Evolutionary conservation across 1,140 invertebrate genomes (phyloP), one percentile per base, ranked within the genome.

Genomic region (Trialeurodes vaporariorum): DNA sequence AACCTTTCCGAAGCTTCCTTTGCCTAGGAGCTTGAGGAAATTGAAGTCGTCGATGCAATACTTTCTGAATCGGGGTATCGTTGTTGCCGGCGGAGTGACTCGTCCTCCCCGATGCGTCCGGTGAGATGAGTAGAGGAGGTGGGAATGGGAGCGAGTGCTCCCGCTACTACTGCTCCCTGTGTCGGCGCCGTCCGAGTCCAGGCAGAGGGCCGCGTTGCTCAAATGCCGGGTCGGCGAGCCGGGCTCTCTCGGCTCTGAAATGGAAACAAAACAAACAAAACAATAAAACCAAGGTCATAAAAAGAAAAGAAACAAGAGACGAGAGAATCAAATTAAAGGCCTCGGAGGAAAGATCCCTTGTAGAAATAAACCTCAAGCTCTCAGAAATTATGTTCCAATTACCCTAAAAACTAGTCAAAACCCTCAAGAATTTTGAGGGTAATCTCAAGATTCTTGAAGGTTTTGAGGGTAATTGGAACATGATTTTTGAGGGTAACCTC

Each of bases 1-100:
- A 78, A 94, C 92, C 84, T 98, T 98, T 75, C 95, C 95, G 76
- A 97, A 98, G 75, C 93, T 96, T 68, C 95, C 95, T 82, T 96
- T 97, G 49, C 95, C 95, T 1, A 98, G 81, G 22, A 98, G 92
- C 81, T 95, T 96, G 62, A 97, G 84, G 78, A 97, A 95, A 75
- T 91, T 87, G 80, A 97, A 98, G 77, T 97, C 93, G 72, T 92
- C 88, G 62, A 95, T 85, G 21, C 83, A 83, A 75, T 95, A 96
- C 76, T 93, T 93, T 73, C 90, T 85, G 82, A 93, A 95, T 72
- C 91, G 85, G 60, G 92, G 91, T 72, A 93, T 86, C 65, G 87
- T 88, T 40, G 89, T 90, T 40, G 90, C 89, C 17, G 91, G 91
- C 26, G 90, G 88, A 21, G 88, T 91, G 74, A 91, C 88, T 60